These are phyloP conservation scores for Auanema freiburgensis DNA, from an alignment of 2,888 invertebrate genomes.

Conservation along the genomic window DNA sequence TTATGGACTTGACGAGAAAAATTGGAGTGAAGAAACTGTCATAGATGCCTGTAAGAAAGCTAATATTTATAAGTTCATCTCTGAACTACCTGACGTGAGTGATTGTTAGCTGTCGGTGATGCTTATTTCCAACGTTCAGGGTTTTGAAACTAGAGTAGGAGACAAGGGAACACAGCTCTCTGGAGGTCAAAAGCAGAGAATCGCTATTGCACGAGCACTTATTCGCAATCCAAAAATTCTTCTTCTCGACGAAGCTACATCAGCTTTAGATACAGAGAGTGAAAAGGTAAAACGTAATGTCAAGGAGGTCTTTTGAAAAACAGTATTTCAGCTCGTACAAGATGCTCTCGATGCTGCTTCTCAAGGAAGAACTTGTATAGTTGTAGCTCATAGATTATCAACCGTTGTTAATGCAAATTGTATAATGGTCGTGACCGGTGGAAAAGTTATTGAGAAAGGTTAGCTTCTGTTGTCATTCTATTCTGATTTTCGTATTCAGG, in stretches of 20 bases:
- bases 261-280: conserved; percentile 66
- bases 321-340: conserved; percentile 69
- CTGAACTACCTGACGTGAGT: conserved; percentile 62
- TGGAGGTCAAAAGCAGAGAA: conserved; percentile 67
- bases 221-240: conserved; percentile 64
- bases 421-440: conserved; percentile 52
- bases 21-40: conserved; percentile 59
- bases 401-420: conserved; percentile 66
- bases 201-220: conserved; percentile 67
- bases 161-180: conserved; percentile 64
- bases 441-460: conserved; percentile 71
- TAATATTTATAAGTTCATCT: conserved; percentile 67
- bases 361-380: conserved; percentile 66
- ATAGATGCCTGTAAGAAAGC: conserved; percentile 64
- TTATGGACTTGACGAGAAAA: conserved; percentile 38
- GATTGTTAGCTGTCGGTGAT: too few relatives aligned
- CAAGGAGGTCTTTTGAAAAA: background rate
- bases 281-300: conserved; percentile 55
- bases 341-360: conserved; percentile 70
- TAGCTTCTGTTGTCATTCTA: background rate
- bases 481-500: conserved; percentile 67
- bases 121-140: background rate
- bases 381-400: conserved; percentile 68
- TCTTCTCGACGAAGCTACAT: conserved; percentile 65
- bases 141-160: conserved; percentile 9